A percentile compares a stretch with the other conserved stretches of the same genome.
Evolutionary conservation across 1,140 invertebrate species (phyloP).

Genomic region (Halyomorpha halys): DNA sequence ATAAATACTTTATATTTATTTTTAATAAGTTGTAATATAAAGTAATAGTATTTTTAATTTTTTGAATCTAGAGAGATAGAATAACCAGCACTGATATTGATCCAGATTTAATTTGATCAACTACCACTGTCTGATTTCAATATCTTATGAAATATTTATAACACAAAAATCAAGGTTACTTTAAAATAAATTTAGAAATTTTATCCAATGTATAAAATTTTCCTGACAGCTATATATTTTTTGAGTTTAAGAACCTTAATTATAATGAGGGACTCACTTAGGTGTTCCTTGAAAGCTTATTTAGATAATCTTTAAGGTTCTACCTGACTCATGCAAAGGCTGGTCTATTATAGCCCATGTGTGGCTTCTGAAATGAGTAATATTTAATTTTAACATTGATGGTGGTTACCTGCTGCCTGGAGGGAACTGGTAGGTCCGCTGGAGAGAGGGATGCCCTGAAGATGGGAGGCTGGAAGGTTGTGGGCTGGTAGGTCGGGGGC

Average conservation of each 20-base stretch:
- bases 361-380: not conserved
- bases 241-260: not conserved
- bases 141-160: too few species aligned
- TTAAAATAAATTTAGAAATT: too few species aligned
- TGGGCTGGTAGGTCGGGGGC: not conserved
- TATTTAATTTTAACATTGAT: not conserved
- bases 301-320: not conserved
- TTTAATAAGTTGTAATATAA: too few species aligned
- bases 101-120: too few species aligned
- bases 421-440: conserved; percentile 17
- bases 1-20: too few species aligned
- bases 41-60: too few species aligned
- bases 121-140: too few species aligned
- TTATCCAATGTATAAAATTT: too few species aligned
- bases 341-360: not conserved
- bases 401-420: conserved; percentile 19
- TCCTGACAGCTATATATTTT: too few species aligned
- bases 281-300: not conserved
- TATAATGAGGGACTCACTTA: not conserved
- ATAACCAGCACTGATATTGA: too few species aligned
- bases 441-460: conserved; percentile 9
- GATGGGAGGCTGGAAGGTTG: conserved; percentile 14
- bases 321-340: not conserved
- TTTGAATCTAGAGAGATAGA: too few species aligned
- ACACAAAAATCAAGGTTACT: too few species aligned